These are phyloP conservation scores for Meteorus colon DNA, from an alignment of 2,888 invertebrate genomes.

Conservation along the genomic window DNA sequence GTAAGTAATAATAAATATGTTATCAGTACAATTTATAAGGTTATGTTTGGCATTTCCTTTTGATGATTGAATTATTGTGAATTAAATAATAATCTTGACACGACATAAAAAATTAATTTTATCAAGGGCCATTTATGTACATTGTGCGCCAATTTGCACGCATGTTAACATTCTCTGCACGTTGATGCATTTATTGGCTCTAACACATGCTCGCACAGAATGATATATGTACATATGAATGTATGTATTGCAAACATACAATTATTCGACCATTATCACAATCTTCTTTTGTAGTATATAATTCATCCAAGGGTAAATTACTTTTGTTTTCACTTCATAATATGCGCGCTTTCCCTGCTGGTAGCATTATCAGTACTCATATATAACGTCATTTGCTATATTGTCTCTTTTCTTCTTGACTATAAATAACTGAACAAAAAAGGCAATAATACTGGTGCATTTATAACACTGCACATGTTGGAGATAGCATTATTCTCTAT, in stretches of 20 bases:
- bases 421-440: background rate
- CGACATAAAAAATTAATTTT: constrained; percentile 9
- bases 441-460: background rate
- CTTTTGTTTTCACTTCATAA: background rate
- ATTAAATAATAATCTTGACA: background rate
- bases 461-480: background rate
- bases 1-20: background rate
- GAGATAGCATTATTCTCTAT: background rate
- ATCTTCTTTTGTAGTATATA: background rate
- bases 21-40: background rate
- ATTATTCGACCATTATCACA: background rate
- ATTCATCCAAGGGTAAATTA: background rate
- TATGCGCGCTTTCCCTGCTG: background rate
- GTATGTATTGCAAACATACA: background rate
- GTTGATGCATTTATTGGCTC: constrained; percentile 25
- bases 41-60: constrained; percentile 11
- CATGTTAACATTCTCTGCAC: constrained; percentile 15
- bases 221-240: background rate
- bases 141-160: constrained; percentile 31
- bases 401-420: background rate
- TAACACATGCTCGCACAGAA: constrained; percentile 1
- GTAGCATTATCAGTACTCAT: background rate
- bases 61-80: background rate
- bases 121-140: constrained; percentile 16
- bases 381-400: background rate